These are phyloP conservation scores for Parnassius smintheus DNA, from an alignment of 2,888 invertebrate species.

Conservation along the genomic window DNA sequence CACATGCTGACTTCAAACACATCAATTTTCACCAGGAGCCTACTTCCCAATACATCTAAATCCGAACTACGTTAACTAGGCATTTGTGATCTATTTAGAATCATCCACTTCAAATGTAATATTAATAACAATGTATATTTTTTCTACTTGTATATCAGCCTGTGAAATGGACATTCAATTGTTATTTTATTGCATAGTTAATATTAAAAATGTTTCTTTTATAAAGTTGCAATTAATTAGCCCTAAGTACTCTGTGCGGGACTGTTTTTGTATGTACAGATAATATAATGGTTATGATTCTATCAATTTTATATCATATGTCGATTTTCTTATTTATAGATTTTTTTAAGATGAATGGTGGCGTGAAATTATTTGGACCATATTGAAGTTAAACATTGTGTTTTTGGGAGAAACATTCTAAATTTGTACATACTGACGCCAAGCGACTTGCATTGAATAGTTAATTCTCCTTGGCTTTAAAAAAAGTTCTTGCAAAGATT, in stretches of 20 bases:
- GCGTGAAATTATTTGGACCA: slow-evolving; percentile 17
- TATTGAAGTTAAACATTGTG: slow-evolving; percentile 20
- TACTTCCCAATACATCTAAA: slow-evolving; percentile 16
- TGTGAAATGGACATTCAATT: slow-evolving; percentile 49
- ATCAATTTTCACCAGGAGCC: slow-evolving; percentile 24
- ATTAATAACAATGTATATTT: slow-evolving; percentile 73
- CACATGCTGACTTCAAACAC: slow-evolving; percentile 29
- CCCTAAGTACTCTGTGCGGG: slow-evolving; percentile 51
- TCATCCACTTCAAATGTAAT: slow-evolving; percentile 45
- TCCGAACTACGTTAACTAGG: slow-evolving; percentile 19
- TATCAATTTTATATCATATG: slow-evolving; percentile 26
- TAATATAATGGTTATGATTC: slow-evolving; percentile 30
- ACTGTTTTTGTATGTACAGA: slow-evolving; percentile 57
- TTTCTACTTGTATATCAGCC: slow-evolving; percentile 75
- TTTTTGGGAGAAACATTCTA: background rate
- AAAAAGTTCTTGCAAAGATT: background rate
- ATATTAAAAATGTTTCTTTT: slow-evolving; percentile 47
- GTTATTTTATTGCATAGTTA: slow-evolving; percentile 56
- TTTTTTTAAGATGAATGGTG: slow-evolving; percentile 20
- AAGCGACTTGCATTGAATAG: slow-evolving; percentile 46
- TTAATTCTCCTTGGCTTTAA: slow-evolving; percentile 26
- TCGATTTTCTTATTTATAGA: slow-evolving; percentile 24
- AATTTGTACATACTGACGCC: slow-evolving; percentile 41
- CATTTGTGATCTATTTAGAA: slow-evolving; percentile 1
- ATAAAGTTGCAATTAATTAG: slow-evolving; percentile 65